A percentile compares a stretch with the other conserved stretches of the same genome.
Evolutionary conservation across 2,797 vertebrate genomes (phyloP).

Genomic region (Typhlichthys subterraneus): DNA sequence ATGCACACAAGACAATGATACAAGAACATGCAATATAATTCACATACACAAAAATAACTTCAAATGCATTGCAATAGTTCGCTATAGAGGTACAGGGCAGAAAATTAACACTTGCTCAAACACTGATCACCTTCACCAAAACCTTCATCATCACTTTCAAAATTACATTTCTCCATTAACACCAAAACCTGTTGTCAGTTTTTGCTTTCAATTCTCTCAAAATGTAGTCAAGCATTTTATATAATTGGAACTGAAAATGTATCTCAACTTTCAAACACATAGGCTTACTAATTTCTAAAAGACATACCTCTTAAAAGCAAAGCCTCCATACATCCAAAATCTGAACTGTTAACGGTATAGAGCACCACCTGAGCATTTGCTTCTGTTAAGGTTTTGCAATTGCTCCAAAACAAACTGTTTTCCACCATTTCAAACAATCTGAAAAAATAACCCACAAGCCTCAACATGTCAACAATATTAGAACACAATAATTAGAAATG

Average conservation of each 20-base stretch:
- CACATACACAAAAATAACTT: too few relatives aligned
- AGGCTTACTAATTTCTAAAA: conserved; percentile 42
- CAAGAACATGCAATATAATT: too few relatives aligned
- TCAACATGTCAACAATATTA: not conserved
- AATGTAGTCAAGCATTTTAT: conserved; percentile 45
- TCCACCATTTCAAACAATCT: conserved; percentile 7
- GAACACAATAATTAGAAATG: too few relatives aligned
- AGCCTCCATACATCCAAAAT: conserved; percentile 25
- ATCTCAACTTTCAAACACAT: conserved; percentile 45
- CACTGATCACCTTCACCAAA: conserved; percentile 64
- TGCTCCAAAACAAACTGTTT: conserved; percentile 20
- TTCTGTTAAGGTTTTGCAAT: conserved; percentile 22
- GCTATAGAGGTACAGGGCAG: not conserved
- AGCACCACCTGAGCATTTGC: conserved; percentile 10
- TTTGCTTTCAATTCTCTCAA: conserved; percentile 50
- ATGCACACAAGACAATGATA: too few relatives aligned
- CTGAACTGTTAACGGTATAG: conserved; percentile 29
- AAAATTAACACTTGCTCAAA: conserved; percentile 60
- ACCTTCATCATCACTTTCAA: conserved; percentile 73
- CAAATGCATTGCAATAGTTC: too few relatives aligned
- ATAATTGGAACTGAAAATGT: conserved; percentile 42
- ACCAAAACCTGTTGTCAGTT: conserved; percentile 32
- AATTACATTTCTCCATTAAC: conserved; percentile 34
- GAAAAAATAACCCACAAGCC: conserved; percentile 3
- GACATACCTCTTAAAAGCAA: conserved; percentile 27